Base-by-base conservation (phyloP, 1,140 invertebrate species). In the Condylostylus longicornis region DNA sequence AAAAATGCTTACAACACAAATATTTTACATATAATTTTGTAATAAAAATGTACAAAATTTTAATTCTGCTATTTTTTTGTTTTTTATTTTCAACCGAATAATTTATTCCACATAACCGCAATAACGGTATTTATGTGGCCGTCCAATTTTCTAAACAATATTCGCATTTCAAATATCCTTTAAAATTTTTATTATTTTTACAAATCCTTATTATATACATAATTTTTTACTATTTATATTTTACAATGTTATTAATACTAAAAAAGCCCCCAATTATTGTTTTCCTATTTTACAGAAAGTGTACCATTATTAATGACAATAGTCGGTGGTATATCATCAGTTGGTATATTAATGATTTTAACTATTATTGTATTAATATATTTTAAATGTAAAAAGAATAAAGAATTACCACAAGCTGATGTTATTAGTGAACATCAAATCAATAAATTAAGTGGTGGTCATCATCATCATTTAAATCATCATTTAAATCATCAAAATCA, bases 361-460 rank as follows among this genome's bases (percentile, higher is more conserved):
- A 49, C 41, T 34, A 52, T 61, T 22, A 37, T 58, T 5, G 42
- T 57, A 2, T 39, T 58, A 18, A 41, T 60, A 17, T 60, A 54
- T 34, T 51, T 57, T 31, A 57, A 51, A 38, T 57, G 53, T 35
- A 51, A 52, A 42, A 51, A 52, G 18, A 53, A 53, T 27, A 46
- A 52, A 14, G 58, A 60, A 40, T 33, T 61, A 17, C 55, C 58
- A 5, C 58, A 54, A 1, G 58, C 58, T 19, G 58, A 61, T 28
- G 54, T 61, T 12, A 61, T 58, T 2, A 58, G 53, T 32, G 55
- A 58, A 37, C 55, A 58, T 29, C 55, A 58, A 42, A 58, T 58
- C 22, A 53, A 49, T 1, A 58, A 58, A 35, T 58, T 54, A 6
- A 52, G 55, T 6, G 37, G 37, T 28, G 52, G 54, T 0, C 51